A percentile compares a stretch with the other conserved stretches of the same genome.
Conservation (phyloP, 1,140 invertebrate species). For the Nasonia vitripennis region DNA sequence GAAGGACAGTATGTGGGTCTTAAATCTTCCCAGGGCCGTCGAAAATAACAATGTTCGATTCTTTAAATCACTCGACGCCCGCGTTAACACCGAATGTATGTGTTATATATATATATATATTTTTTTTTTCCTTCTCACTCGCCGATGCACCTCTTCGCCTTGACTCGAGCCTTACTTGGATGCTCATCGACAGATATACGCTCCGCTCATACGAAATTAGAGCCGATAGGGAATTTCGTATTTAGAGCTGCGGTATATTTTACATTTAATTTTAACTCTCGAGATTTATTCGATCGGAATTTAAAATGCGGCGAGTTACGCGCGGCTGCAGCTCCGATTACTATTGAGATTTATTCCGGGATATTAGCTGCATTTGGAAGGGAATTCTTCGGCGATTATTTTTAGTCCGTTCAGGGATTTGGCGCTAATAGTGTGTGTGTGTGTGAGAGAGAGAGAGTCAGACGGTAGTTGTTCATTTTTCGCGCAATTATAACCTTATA, state of each 20-base stretch:
- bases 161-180: conserved; percentile 7
- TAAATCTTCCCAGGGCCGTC: conserved; percentile 38
- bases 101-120: not conserved
- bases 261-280: not conserved
- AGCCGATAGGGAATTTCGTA: not conserved
- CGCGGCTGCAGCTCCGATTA: too few relatives aligned
- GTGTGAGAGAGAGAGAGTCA: too few relatives aligned
- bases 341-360: too few relatives aligned
- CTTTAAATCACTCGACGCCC: conserved; percentile 21
- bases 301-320: not conserved
- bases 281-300: not conserved
- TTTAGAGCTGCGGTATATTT: not conserved
- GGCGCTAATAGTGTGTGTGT: too few relatives aligned
- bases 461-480: too few relatives aligned
- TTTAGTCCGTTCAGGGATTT: too few relatives aligned
- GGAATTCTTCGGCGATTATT: too few relatives aligned
- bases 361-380: not conserved
- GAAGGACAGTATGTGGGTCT: conserved; percentile 50
- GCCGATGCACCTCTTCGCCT: conserved; percentile 1
- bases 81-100: not conserved
- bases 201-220: not conserved
- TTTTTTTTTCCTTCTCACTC: not conserved
- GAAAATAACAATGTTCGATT: conserved; percentile 41
- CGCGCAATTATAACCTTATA: too few relatives aligned
- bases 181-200: not conserved